Percentiles rank a stretch among this genome's conserved stretches.
These are phyloP conservation scores for Tetramorium bicarinatum DNA, from an alignment of 2,888 invertebrate species.

Conservation along the genomic window DNA sequence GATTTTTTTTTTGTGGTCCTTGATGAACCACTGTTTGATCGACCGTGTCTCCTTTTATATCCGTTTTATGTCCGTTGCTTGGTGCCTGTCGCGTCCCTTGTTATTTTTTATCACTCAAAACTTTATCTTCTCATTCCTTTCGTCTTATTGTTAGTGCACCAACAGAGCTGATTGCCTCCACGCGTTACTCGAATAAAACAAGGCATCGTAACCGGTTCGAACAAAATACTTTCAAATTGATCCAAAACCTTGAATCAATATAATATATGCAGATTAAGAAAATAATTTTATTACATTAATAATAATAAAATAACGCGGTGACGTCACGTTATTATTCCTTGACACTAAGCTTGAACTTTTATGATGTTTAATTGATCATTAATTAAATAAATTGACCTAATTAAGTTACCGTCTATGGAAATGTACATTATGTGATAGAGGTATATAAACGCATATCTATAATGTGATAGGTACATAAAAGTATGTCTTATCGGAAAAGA, in stretches of 20 bases:
- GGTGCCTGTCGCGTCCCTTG: background rate
- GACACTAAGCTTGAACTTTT: background rate
- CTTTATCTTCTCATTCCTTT: background rate
- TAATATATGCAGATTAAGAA: background rate
- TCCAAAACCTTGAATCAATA: background rate
- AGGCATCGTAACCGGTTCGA: background rate
- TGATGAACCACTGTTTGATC: constrained; percentile 9
- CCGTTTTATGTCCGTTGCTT: background rate
- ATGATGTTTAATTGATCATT: background rate
- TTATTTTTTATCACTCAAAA: constrained; percentile 38
- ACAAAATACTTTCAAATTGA: constrained; percentile 7
- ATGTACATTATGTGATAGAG: background rate
- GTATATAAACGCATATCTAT: background rate
- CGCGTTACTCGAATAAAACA: background rate
- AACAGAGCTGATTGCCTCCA: background rate
- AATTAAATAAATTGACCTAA: constrained; percentile 2
- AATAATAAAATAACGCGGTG: background rate
- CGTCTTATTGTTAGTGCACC: background rate
- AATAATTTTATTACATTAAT: background rate
- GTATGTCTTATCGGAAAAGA: background rate
- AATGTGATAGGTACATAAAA: background rate
- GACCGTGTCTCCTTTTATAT: constrained; percentile 20
- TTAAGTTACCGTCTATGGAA: background rate
- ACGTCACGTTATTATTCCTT: background rate
- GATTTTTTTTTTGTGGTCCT: background rate